Percentiles rank a stretch among this genome's conserved stretches.
Evolutionary conservation across 2,113 vertebrate genomes (phyloP).

Genomic region (Origma solitaria): DNA sequence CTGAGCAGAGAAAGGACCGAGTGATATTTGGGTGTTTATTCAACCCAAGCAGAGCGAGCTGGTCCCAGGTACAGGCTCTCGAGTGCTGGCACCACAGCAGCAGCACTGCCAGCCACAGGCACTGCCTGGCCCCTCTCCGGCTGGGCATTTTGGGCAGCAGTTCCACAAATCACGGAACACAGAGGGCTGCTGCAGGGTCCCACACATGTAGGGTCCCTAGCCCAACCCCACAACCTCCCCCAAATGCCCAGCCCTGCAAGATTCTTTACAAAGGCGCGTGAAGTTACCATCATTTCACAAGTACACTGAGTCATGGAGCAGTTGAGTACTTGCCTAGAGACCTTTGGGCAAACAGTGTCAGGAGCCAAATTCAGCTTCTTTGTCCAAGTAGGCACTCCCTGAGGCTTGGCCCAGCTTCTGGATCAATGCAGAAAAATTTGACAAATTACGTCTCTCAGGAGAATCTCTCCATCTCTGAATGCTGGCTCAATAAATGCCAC

Average conservation of each 20-base stretch:
- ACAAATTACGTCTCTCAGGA: background rate
- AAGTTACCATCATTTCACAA: background rate
- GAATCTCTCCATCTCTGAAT: background rate
- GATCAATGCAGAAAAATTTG: background rate
- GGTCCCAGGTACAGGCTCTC: background rate
- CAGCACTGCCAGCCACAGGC: background rate
- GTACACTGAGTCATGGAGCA: background rate
- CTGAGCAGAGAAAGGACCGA: background rate
- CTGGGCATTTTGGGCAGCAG: background rate
- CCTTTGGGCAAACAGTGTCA: background rate
- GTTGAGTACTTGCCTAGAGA: background rate
- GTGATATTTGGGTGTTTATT: background rate
- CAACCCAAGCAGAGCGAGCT: background rate
- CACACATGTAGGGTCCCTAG: background rate
- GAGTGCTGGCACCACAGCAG: background rate
- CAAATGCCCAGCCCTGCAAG: background rate
- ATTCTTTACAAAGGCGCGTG: background rate
- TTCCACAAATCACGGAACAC: rapidly evolving
- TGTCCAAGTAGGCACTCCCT: background rate
- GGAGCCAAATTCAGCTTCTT: background rate
- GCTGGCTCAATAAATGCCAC: background rate
- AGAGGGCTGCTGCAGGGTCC: background rate
- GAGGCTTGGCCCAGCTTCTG: background rate
- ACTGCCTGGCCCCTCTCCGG: background rate
- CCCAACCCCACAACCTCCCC: background rate